These are phyloP conservation scores for Prionailurus viverrinus DNA, from an alignment of 2,113 vertebrate genomes.

Conservation along the genomic window DNA sequence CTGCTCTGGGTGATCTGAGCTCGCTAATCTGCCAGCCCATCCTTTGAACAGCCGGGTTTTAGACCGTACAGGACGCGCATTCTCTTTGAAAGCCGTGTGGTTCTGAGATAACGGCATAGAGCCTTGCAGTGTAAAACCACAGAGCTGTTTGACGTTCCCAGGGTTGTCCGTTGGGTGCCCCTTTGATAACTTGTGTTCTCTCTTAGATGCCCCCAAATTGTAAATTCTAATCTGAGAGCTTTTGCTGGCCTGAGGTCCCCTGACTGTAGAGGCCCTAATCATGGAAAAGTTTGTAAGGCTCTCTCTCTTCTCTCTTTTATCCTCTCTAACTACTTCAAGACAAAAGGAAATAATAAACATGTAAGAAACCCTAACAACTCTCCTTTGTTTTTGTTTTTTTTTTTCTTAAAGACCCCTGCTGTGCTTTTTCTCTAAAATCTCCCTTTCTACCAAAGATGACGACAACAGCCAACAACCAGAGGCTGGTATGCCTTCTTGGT, in stretches of 20 bases:
- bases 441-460: too few relatives aligned
- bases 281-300: neutral
- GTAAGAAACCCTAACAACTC: neutral
- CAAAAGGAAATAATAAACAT: neutral
- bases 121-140: neutral
- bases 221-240: neutral
- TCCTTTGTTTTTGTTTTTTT: neutral
- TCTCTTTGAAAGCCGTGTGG: neutral
- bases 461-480: neutral
- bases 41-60: neutral
- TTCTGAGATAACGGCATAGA: neutral
- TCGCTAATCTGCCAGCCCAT: too few relatives aligned
- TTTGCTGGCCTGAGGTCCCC: neutral
- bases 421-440: neutral
- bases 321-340: neutral
- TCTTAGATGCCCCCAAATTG: too few relatives aligned
- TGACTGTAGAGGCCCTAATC: neutral
- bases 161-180: too few relatives aligned
- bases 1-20: accelerated
- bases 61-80: accelerated
- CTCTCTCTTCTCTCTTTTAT: neutral
- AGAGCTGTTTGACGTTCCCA: too few relatives aligned
- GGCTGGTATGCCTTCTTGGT: neutral
- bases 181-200: too few relatives aligned
- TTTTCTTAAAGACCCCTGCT: neutral